Evolutionary conservation across 2,888 invertebrate species (phyloP).

Genomic region (Eurois occulta): DNA sequence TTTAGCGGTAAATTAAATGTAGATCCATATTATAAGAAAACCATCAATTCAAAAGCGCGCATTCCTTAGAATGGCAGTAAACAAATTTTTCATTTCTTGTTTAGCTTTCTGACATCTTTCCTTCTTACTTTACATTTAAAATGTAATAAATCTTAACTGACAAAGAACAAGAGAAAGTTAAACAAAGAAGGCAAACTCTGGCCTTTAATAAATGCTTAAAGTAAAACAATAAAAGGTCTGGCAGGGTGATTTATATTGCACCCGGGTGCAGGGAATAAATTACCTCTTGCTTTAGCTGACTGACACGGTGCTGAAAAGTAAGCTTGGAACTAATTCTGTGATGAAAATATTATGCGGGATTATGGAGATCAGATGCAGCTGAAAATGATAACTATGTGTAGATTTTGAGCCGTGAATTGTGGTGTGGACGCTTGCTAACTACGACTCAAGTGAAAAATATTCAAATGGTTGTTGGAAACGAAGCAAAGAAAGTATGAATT

Average conservation of each 20-base stretch:
- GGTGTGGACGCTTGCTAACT: not conserved
- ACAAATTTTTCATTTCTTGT: too few species aligned
- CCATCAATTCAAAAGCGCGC: not conserved
- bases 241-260: slow-evolving; percentile 60
- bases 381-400: not conserved
- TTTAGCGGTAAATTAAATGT: too few species aligned
- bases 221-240: slow-evolving; percentile 36
- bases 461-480: not conserved
- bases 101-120: not conserved
- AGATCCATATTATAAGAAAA: too few species aligned
- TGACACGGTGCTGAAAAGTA: slow-evolving; percentile 29
- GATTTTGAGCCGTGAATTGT: not conserved
- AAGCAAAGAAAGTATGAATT: too few species aligned
- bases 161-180: slow-evolving; percentile 30
- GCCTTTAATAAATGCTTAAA: slow-evolving; percentile 48
- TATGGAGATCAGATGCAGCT: not conserved
- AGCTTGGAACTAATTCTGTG: slow-evolving; percentile 19
- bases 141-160: slow-evolving; percentile 22
- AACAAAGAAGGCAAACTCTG: slow-evolving; percentile 29
- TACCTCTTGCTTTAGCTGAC: slow-evolving; percentile 28
- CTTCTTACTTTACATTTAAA: slow-evolving; percentile 9
- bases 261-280: slow-evolving; percentile 59
- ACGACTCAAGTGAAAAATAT: not conserved
- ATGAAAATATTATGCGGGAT: not conserved
- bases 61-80: too few species aligned